These are phyloP conservation scores for Ormia ochracea DNA, from an alignment of 2,888 invertebrate genomes.

Conservation along the genomic window DNA sequence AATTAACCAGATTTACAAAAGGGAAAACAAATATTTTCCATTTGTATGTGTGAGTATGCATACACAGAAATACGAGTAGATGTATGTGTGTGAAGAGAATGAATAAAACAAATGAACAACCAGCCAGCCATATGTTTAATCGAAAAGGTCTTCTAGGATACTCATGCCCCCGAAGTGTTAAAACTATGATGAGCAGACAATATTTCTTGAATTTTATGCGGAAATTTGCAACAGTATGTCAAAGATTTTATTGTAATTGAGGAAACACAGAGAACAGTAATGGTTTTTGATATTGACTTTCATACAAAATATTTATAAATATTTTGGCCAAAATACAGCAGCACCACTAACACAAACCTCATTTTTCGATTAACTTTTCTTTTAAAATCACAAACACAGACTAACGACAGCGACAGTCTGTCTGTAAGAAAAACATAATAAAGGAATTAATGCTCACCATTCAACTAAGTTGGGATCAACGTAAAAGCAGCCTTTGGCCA, in stretches of 20 bases:
- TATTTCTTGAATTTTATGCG: conserved; percentile 50
- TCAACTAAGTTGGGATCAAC: conserved; percentile 12
- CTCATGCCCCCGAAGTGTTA: conserved; percentile 56
- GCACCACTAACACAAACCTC: background rate
- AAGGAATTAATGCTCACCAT: conserved; percentile 12
- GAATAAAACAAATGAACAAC: background rate
- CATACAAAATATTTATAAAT: conserved; percentile 56
- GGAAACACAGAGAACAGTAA: conserved; percentile 42
- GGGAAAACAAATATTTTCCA: conserved; percentile 39
- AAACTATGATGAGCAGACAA: conserved; percentile 52
- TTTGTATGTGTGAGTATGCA: no score
- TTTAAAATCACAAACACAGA: background rate
- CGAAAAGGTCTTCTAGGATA: conserved; percentile 4
- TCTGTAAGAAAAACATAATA: background rate
- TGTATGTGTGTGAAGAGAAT: background rate
- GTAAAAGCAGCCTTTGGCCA: conserved; percentile 47
- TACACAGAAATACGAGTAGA: background rate
- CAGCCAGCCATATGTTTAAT: conserved; percentile 23
- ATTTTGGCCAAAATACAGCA: conserved; percentile 39
- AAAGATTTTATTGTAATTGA: conserved; percentile 57
- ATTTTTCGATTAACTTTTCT: conserved; percentile 25
- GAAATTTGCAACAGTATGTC: conserved; percentile 57
- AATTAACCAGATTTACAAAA: conserved; percentile 45
- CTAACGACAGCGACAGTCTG: conserved; percentile 32
- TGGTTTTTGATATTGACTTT: conserved; percentile 28